phyloP scores from a whole-genome alignment of 1,140 invertebrate species.

The Cecropterus lyciades region DNA sequence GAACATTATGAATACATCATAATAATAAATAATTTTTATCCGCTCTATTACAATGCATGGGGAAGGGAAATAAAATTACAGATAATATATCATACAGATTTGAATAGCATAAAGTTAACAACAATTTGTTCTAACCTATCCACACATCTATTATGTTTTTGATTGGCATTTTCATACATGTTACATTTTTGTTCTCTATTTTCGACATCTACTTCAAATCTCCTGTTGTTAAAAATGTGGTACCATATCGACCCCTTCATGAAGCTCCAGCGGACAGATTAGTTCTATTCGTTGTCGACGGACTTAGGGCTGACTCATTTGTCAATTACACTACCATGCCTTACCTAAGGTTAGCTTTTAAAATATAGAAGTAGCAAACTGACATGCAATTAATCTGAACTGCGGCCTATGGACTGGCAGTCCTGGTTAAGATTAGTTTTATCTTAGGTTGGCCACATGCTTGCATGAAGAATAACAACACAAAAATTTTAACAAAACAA shows the following conservation, averaged over 20 bases:
- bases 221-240: slow-evolving; percentile 85
- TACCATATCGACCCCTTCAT: slow-evolving; percentile 74
- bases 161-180: slow-evolving; percentile 72
- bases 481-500: too few species aligned
- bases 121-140: background rate
- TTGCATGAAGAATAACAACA: too few species aligned
- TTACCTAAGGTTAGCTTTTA: slow-evolving; percentile 86
- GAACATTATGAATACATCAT: too few species aligned
- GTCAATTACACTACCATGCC: slow-evolving; percentile 83
- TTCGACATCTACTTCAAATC: slow-evolving; percentile 89
- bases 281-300: slow-evolving; percentile 95
- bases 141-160: slow-evolving; percentile 56
- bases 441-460: too few species aligned
- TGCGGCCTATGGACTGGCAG: too few species aligned
- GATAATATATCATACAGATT: too few species aligned
- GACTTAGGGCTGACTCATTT: slow-evolving; percentile 93
- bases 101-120: too few species aligned
- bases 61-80: too few species aligned
- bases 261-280: slow-evolving; percentile 90
- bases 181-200: slow-evolving; percentile 85
- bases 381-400: too few species aligned
- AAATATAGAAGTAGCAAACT: background rate
- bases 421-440: too few species aligned
- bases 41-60: too few species aligned
- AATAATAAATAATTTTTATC: too few species aligned